Evolutionary conservation across 2,797 vertebrate species (phyloP).

Genomic region (Enteromius mattozi): DNA sequence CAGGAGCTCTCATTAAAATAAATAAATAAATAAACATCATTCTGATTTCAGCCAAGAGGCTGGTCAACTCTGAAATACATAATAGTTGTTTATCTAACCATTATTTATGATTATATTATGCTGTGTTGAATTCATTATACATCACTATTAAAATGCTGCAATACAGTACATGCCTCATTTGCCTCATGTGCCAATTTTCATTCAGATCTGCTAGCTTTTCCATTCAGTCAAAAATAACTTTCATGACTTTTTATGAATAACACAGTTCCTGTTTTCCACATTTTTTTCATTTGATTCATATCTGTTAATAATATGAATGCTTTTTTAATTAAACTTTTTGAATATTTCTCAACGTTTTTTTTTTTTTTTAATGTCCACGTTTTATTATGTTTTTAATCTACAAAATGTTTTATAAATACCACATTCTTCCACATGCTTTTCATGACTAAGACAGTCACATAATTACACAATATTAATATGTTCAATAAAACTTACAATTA

Average conservation of each 20-base stretch:
- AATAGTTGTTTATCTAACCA: slow-evolving; percentile 9
- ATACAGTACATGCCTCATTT: not conserved
- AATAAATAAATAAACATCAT: not conserved
- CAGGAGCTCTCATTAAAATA: slow-evolving; percentile 4
- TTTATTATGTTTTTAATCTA: not conserved
- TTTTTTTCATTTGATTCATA: not conserved
- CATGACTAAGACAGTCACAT: not conserved
- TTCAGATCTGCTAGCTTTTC: not conserved
- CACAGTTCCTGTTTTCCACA: not conserved
- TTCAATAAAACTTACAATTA: not conserved
- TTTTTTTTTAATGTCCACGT: not conserved
- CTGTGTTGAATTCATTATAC: not conserved
- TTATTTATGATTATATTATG: slow-evolving; percentile 15
- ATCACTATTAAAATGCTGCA: not conserved
- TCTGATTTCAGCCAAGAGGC: not conserved
- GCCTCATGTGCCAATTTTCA: not conserved
- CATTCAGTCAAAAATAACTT: not conserved
- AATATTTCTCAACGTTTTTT: not conserved
- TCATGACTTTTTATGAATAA: not conserved
- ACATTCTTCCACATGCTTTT: not conserved
- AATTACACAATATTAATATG: not conserved
- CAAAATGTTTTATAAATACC: too few species aligned
- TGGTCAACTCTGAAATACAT: not conserved
- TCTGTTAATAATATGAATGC: not conserved
- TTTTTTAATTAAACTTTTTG: not conserved